Evolutionary conservation across 2,797 vertebrate genomes (phyloP).

Genomic region (Smutsia gigantea): DNA sequence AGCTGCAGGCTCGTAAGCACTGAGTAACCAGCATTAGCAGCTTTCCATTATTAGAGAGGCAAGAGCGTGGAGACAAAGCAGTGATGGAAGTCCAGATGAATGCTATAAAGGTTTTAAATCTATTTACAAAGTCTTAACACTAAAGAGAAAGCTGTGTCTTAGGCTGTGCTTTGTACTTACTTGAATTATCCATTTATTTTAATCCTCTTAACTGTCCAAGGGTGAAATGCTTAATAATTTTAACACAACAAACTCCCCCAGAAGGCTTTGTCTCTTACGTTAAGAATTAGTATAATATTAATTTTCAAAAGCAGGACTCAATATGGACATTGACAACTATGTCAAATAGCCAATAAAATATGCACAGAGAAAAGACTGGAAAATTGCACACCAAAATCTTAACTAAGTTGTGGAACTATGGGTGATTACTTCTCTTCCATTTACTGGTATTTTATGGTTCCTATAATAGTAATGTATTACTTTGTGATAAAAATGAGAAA

Average conservation of each 20-base stretch:
- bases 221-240: slow-evolving; percentile 29
- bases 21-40: neutral
- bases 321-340: neutral
- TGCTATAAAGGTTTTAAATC: neutral
- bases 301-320: slow-evolving; percentile 50
- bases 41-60: neutral
- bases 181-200: neutral
- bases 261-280: neutral
- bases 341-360: slow-evolving; percentile 25
- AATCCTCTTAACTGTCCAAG: neutral
- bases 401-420: neutral
- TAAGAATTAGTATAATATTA: neutral
- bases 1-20: neutral
- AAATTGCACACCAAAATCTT: neutral
- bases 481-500: slow-evolving; percentile 50
- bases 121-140: neutral
- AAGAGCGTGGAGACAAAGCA: neutral
- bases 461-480: neutral
- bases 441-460: slow-evolving; percentile 21
- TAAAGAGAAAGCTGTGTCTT: slow-evolving; percentile 13
- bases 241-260: neutral
- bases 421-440: neutral
- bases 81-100: neutral
- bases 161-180: neutral
- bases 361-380: neutral